Evolutionary conservation across 2,888 invertebrate genomes (phyloP), one percentile per base, ranked within the genome.

Genomic region (Caenorhabditis panamensis): DNA sequence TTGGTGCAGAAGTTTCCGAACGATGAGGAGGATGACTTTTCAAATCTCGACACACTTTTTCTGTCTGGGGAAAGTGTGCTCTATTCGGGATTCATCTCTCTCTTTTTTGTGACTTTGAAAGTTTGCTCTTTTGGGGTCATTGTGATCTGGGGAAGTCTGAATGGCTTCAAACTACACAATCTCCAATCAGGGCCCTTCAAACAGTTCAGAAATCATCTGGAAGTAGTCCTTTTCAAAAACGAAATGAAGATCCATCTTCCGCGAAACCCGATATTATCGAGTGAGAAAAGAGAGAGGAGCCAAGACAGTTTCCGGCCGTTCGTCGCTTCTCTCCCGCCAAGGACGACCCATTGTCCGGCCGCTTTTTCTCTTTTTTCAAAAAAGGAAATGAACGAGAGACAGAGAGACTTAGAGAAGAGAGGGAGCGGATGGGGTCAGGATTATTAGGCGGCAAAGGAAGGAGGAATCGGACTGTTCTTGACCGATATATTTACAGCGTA

Each of bases 231-330:
- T 9, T 13, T 9, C 3, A 47, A 47, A 47, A 47, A 18, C 31
- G 31, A 31, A 24, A 58, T 36, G 44, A 44, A 51, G 20, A 22
- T 22, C 22, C 37, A 37, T 49, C 31, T 63, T 63, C 72, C 47
- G 63, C 44, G 72, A 72, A 72, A 72, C 49, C 72, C 63, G 72
- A 72, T 72, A 72, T 63, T 36, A 47, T 22, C 4, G 51, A 31
- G 56, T 31, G 54, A 16, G 31, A 36, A 36, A 63, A 63, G 56
- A 54, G 62, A 63, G 56, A 63, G 36, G 72, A 63, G 63, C 63
- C 63, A 56, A 63, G 49, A 72, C 72, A 56, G 72, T 72, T 72
- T 72, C 72, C 72, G 72, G 72, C 63, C 72, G 72, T 72, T 72
- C 58, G 26, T 62, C 49, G 31, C 31, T 31, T 31, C 31, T 59